A percentile compares a stretch with the other conserved stretches of the same genome.
Evolutionary conservation across 2,888 invertebrate genomes (phyloP).

Genomic region (Bruchidius siliquastri): DNA sequence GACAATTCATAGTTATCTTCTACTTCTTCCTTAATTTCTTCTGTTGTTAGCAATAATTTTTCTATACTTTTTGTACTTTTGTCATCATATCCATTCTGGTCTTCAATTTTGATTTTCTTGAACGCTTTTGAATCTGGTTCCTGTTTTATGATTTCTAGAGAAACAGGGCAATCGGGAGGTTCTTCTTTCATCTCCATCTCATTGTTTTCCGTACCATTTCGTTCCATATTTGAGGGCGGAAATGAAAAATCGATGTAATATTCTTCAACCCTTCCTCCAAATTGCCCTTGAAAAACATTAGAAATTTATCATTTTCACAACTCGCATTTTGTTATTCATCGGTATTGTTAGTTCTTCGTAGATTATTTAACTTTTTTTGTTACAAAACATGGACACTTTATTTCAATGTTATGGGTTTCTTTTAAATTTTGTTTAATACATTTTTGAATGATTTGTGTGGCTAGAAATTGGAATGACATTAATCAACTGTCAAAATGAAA

Average conservation of each 20-base stretch:
- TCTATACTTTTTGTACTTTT: not conserved
- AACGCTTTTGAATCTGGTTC: not conserved
- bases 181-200: not conserved
- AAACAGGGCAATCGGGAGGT: not conserved
- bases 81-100: not conserved
- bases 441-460: not conserved
- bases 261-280: not conserved
- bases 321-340: not conserved
- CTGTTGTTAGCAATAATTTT: constrained; percentile 5
- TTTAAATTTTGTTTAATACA: not conserved
- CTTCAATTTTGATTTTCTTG: not conserved
- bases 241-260: not conserved
- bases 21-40: constrained; percentile 10
- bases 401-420: not conserved
- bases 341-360: not conserved
- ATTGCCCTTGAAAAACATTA: not conserved
- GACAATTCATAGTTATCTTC: constrained; percentile 16
- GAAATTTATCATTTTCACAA: not conserved
- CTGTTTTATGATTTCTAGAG: not conserved
- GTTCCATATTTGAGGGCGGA: not conserved
- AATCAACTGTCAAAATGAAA: not conserved
- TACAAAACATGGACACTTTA: not conserved
- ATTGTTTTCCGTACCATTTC: not conserved
- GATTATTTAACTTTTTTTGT: not conserved
- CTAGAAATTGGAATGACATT: not conserved